Conservation (phyloP, 2,888 invertebrate genomes). For the Candidula unifasciata region DNA sequence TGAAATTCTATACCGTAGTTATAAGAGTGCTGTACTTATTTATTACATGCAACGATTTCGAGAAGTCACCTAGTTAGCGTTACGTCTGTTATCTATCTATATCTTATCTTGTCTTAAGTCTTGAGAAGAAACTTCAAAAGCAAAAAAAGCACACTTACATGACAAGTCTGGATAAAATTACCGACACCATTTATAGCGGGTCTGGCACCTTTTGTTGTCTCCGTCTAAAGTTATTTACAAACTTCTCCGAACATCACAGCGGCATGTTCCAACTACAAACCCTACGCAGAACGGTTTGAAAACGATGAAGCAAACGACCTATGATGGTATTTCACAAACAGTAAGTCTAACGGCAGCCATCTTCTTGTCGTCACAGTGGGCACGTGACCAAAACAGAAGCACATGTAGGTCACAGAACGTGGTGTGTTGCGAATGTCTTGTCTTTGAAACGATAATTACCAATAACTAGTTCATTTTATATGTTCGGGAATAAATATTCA, state of each 20-base stretch:
- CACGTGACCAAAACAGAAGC: slow-evolving; percentile 62
- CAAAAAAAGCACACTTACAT: slow-evolving; percentile 83
- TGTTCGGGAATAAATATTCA: no score
- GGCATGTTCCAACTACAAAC: no score
- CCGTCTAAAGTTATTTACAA: neutral
- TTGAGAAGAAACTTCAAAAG: neutral
- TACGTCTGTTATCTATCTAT: no score
- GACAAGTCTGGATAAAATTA: slow-evolving; percentile 87
- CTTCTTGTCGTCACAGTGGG: slow-evolving; percentile 57
- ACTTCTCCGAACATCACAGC: neutral
- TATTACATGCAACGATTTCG: no score
- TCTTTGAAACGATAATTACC: neutral
- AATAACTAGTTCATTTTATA: neutral
- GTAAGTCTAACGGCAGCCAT: slow-evolving; percentile 57
- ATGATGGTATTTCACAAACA: neutral
- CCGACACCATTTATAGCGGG: slow-evolving; percentile 84
- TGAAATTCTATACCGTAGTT: no score
- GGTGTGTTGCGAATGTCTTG: neutral
- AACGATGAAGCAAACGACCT: no score
- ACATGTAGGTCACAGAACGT: slow-evolving; percentile 47
- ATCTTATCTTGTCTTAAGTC: no score
- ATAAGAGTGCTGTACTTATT: no score
- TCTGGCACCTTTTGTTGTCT: slow-evolving; percentile 30
- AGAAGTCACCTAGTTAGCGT: no score
- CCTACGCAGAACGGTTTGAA: no score